phyloP scores from a whole-genome alignment of 2,797 vertebrate species.

The Cryptoprocta ferox region DNA sequence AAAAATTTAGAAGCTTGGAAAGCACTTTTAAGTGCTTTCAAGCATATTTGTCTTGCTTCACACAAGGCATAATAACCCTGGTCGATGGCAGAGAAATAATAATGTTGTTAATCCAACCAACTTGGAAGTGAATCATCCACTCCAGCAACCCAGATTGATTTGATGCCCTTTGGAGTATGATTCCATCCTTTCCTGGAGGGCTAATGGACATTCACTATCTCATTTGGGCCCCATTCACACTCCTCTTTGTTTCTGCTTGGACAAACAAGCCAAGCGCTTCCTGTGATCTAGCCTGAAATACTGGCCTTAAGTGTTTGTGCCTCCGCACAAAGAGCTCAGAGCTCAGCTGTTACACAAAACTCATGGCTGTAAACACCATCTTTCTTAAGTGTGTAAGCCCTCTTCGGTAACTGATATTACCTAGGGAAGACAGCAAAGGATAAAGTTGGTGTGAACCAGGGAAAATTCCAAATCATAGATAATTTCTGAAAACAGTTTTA shows the following conservation, averaged over 20 bases:
- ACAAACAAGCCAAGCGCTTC: conserved; percentile 56
- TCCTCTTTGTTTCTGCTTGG: conserved; percentile 49
- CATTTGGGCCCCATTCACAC: conserved; percentile 60
- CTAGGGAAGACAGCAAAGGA: conserved; percentile 20
- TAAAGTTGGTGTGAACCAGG: conserved; percentile 31
- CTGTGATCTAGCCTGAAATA: conserved; percentile 21
- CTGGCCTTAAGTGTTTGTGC: conserved; percentile 24
- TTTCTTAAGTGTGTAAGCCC: conserved; percentile 28
- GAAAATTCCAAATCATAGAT: conserved; percentile 47
- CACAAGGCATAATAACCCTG: conserved; percentile 62
- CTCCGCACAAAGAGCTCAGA: conserved; percentile 10
- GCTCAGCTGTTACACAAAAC: conserved; percentile 29
- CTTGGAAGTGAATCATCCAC: conserved; percentile 62
- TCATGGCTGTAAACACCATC: not conserved
- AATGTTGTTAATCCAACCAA: conserved; percentile 63
- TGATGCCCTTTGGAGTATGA: conserved; percentile 60
- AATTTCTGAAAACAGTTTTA: conserved; percentile 36
- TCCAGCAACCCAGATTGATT: conserved; percentile 69
- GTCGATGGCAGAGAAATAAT: conserved; percentile 68
- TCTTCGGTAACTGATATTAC: conserved; percentile 52
- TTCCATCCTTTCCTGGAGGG: conserved; percentile 60
- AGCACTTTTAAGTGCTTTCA: conserved; percentile 73
- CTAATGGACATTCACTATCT: conserved; percentile 63
- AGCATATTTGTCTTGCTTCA: conserved; percentile 63
- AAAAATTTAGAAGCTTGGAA: no score